phyloP scores from a whole-genome alignment of 2,888 invertebrate genomes.

The Xestia sexstrigata region DNA sequence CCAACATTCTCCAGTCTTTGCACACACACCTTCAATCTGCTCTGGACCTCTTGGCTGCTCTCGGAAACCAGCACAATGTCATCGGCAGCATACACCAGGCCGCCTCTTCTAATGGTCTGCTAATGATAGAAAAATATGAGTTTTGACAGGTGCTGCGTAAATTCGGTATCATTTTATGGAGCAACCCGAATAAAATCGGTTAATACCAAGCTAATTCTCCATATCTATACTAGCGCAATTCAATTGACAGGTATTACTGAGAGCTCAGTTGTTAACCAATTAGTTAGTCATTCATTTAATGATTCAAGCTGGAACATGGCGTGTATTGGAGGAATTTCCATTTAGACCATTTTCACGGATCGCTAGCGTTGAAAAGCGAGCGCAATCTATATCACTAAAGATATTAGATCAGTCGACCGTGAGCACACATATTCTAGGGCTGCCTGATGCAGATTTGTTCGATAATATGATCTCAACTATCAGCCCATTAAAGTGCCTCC shows the following conservation, averaged over 20 bases:
- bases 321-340: conserved; percentile 69
- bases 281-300: conserved; percentile 45
- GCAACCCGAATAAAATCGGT: not conserved
- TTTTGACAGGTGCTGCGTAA: not conserved
- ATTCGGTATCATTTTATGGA: not conserved
- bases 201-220: not conserved
- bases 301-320: conserved; percentile 57
- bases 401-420: conserved; percentile 60
- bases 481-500: not conserved
- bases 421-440: conserved; percentile 49
- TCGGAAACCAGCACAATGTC: no score
- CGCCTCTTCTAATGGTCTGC: not conserved
- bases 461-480: not conserved
- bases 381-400: conserved; percentile 64
- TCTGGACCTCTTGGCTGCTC: no score
- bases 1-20: no score
- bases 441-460: not conserved
- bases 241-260: not conserved
- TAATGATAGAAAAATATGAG: not conserved
- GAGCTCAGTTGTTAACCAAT: conserved; percentile 44
- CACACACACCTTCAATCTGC: no score
- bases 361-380: conserved; percentile 65
- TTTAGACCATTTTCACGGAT: conserved; percentile 71
- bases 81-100: no score
- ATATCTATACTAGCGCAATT: not conserved